These are phyloP conservation scores for Lamprotornis superbus DNA, from an alignment of 2,113 vertebrate genomes.

Conservation along the genomic window DNA sequence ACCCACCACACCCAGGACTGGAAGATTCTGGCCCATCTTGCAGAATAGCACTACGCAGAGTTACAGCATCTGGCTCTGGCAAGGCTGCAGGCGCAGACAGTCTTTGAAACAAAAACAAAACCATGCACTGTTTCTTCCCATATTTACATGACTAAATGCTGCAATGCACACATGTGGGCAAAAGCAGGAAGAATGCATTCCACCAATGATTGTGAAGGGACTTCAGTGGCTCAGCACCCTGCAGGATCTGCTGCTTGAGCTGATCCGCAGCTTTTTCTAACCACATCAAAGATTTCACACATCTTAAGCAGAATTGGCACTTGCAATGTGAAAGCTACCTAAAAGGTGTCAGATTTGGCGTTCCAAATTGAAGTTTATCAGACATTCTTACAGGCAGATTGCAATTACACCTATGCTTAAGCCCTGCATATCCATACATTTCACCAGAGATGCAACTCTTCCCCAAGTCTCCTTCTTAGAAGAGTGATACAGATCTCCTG, in stretches of 20 bases:
- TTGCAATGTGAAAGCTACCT: slow-evolving; percentile 23
- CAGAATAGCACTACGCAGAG: slow-evolving; percentile 14
- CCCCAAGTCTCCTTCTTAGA: background rate
- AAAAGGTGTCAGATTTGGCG: slow-evolving; percentile 16
- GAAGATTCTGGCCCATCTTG: slow-evolving; percentile 58
- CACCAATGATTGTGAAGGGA: background rate
- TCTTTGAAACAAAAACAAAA: slow-evolving; percentile 59
- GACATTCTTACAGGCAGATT: background rate
- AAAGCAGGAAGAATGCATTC: background rate
- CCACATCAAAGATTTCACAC: slow-evolving; percentile 22
- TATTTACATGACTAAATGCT: slow-evolving; percentile 31
- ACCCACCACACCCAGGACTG: slow-evolving; percentile 60
- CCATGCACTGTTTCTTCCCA: slow-evolving; percentile 29
- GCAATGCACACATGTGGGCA: slow-evolving; percentile 8
- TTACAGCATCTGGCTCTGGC: slow-evolving; percentile 59
- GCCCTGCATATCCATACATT: background rate
- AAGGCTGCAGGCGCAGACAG: slow-evolving; percentile 38
- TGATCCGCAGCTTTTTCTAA: slow-evolving; percentile 6
- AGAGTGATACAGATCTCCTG: background rate
- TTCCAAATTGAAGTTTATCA: slow-evolving; percentile 3
- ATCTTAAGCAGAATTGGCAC: background rate
- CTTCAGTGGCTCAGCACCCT: background rate
- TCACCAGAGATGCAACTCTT: background rate
- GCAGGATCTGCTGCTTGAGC: slow-evolving; percentile 16
- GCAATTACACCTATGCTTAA: background rate